Percentiles rank a stretch among this genome's conserved stretches.
Evolutionary conservation across 2,113 vertebrate genomes (phyloP).

Genomic region (Leptobrachium ailaonicum): DNA sequence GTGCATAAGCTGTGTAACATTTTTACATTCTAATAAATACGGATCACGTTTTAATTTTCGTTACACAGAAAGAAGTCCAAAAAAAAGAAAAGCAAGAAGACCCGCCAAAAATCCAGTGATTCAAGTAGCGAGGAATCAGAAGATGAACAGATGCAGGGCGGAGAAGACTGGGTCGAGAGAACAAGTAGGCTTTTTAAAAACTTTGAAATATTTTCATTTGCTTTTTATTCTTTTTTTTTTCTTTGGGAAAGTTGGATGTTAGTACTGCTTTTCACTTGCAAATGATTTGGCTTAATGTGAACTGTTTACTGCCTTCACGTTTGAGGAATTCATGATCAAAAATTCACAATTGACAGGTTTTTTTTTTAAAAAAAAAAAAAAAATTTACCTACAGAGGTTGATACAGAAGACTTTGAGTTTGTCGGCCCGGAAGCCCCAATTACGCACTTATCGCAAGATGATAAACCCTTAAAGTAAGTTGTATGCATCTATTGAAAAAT

Average conservation of each 20-base stretch:
- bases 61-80: conserved; percentile 85
- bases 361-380: too few relatives aligned
- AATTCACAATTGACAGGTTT: too few relatives aligned
- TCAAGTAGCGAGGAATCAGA: conserved; percentile 86
- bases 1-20: too few relatives aligned
- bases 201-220: background rate
- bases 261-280: too few relatives aligned
- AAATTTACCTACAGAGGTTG: conserved; percentile 56
- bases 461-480: conserved; percentile 91
- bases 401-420: conserved; percentile 73
- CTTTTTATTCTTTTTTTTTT: too few relatives aligned
- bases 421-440: conserved; percentile 95
- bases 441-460: conserved; percentile 85
- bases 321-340: too few relatives aligned
- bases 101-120: conserved; percentile 80
- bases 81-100: conserved; percentile 86
- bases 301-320: too few relatives aligned
- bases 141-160: conserved; percentile 70
- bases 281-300: too few relatives aligned
- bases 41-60: background rate
- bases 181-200: conserved; percentile 66
- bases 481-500: too few relatives aligned
- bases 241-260: too few relatives aligned
- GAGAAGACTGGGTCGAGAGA: conserved; percentile 87
- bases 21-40: too few relatives aligned